A percentile compares a stretch with the other conserved stretches of the same genome.
Evolutionary conservation across 2,888 invertebrate genomes (phyloP).

Genomic region (Celastrina argiolus): DNA sequence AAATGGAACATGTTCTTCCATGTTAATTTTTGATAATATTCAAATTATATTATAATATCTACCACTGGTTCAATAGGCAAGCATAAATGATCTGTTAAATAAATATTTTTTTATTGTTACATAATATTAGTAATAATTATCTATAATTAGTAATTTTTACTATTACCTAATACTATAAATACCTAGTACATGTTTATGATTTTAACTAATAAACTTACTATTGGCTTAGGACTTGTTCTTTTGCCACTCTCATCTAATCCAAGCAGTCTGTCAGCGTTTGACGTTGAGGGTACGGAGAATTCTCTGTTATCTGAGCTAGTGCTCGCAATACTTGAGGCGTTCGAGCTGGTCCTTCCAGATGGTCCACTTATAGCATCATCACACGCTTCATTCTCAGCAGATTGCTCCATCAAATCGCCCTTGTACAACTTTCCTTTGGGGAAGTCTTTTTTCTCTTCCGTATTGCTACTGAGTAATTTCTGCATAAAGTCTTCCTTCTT

Average conservation of each 20-base stretch:
- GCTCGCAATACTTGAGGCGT: constrained; percentile 63
- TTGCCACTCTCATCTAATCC: constrained; percentile 55
- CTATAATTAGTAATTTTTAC: no score
- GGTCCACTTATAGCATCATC: constrained; percentile 47
- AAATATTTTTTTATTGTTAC: not conserved
- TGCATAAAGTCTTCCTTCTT: constrained; percentile 67
- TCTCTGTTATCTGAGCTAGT: constrained; percentile 60
- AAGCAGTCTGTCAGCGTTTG: constrained; percentile 64
- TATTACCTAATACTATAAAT: no score
- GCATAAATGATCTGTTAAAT: not conserved
- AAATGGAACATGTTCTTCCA: not conserved
- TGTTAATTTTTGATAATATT: not conserved
- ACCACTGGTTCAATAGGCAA: not conserved
- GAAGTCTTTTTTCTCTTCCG: constrained; percentile 61
- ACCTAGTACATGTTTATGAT: not conserved
- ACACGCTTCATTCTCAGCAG: constrained; percentile 49
- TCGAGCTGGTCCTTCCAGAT: constrained; percentile 58
- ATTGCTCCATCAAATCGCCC: constrained; percentile 47
- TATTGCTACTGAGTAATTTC: constrained; percentile 57
- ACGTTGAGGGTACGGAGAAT: constrained; percentile 63
- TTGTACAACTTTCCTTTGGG: constrained; percentile 69
- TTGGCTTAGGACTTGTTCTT: constrained; percentile 48
- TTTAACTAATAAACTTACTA: constrained; percentile 41
- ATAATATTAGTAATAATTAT: not conserved
- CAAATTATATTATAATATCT: no score